Percentiles rank a stretch among this genome's conserved stretches.
Evolutionary conservation across 2,888 invertebrate genomes (phyloP).

Genomic region (Pristionchus exspectatus): DNA sequence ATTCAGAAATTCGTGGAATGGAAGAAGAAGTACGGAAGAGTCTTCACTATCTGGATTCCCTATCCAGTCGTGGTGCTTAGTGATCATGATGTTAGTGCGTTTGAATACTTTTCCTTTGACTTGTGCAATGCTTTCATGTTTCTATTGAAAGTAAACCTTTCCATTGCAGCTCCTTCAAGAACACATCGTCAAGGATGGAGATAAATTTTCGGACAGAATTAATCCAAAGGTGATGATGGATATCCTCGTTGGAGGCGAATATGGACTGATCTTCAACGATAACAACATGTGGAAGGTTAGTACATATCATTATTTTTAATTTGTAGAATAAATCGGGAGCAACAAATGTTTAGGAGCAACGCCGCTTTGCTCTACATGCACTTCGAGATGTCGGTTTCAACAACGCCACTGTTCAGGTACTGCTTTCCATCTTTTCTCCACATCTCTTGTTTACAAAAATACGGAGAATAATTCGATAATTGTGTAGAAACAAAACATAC

Average conservation of each 20-base stretch:
- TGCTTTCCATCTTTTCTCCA: neutral
- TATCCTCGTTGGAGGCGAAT: neutral
- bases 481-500: no score
- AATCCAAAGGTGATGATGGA: constrained; percentile 24
- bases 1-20: neutral
- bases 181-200: neutral
- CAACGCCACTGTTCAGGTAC: neutral
- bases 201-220: neutral
- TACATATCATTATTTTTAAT: no score
- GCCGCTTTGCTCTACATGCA: constrained; percentile 36
- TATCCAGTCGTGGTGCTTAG: neutral
- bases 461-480: no score
- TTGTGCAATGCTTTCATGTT: no score
- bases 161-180: constrained; percentile 8
- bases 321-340: neutral
- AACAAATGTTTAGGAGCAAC: constrained; percentile 18
- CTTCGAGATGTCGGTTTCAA: constrained; percentile 27
- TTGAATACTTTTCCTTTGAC: no score
- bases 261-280: constrained; percentile 43
- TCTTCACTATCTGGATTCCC: constrained; percentile 33
- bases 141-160: neutral
- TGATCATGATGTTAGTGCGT: neutral
- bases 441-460: neutral
- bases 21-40: constrained; percentile 5
- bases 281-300: neutral